phyloP scores from a whole-genome alignment of 1,140 invertebrate genomes.

The Gonatopus flavifemur region DNA sequence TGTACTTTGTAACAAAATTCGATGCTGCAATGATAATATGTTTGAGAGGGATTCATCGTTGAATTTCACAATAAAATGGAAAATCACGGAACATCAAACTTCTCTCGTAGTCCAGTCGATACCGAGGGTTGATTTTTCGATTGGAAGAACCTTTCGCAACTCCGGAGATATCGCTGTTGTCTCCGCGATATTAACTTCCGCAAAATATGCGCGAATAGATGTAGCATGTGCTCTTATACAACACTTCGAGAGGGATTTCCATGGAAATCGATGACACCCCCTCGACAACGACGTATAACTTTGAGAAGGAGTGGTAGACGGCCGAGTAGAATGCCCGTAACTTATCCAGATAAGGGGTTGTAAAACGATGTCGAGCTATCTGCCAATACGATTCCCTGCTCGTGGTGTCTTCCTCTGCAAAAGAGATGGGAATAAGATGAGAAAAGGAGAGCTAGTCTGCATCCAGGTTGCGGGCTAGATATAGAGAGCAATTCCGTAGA shows the following conservation, averaged over 20 bases:
- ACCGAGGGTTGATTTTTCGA: no score
- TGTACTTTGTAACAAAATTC: no score
- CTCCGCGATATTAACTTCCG: no score
- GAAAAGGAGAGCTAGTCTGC: constrained; percentile 9
- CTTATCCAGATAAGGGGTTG: constrained; percentile 55
- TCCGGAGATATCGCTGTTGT: no score
- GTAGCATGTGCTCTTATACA: no score
- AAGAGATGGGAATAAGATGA: background rate
- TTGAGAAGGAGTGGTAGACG: constrained; percentile 22
- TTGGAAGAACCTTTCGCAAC: no score
- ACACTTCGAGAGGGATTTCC: constrained; percentile 32
- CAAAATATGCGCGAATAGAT: no score
- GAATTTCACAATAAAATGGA: no score
- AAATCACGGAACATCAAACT: no score
- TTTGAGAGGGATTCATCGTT: no score
- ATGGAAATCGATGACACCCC: constrained; percentile 48
- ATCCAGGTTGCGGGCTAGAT: constrained; percentile 37
- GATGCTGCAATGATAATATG: no score
- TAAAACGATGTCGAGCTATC: constrained; percentile 53
- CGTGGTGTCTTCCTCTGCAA: constrained; percentile 22
- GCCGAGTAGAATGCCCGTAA: constrained; percentile 43
- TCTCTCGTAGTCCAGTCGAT: no score
- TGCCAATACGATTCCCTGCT: constrained; percentile 53
- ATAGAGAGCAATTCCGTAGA: constrained; percentile 47
- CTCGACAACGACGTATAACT: constrained; percentile 27